Evolutionary conservation across 2,797 vertebrate species (phyloP).

Genomic region (Holocentrus rufus): DNA sequence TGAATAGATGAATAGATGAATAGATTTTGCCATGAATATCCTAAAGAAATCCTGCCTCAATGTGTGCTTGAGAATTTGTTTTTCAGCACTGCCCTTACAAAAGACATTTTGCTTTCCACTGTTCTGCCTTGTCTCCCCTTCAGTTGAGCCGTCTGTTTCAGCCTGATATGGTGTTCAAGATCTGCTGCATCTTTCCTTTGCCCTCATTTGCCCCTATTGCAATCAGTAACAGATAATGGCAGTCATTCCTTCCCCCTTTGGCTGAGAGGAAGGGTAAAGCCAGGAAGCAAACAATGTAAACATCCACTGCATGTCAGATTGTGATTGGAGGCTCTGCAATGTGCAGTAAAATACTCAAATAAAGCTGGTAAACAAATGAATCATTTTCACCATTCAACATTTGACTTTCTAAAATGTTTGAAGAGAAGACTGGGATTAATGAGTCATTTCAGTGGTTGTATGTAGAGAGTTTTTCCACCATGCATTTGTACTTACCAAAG

Average conservation of each 20-base stretch:
- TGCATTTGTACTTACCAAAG: conserved; percentile 23
- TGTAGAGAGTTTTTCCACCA: conserved; percentile 12
- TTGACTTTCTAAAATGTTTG: background rate
- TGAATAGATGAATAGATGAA: too few relatives aligned
- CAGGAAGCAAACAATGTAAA: conserved; percentile 67
- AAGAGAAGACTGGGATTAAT: conserved; percentile 8
- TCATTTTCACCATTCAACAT: background rate
- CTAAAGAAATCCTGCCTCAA: too few relatives aligned
- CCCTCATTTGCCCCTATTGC: conserved; percentile 10
- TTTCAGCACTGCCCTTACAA: too few relatives aligned
- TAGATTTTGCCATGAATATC: too few relatives aligned
- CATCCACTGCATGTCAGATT: conserved; percentile 66
- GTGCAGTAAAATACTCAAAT: conserved; percentile 63
- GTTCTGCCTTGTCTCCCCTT: background rate
- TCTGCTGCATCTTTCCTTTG: conserved; percentile 16
- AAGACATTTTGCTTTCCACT: background rate
- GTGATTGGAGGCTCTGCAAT: conserved; percentile 60
- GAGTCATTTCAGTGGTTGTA: conserved; percentile 19
- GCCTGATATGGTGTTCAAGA: background rate
- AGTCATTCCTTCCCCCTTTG: conserved; percentile 14
- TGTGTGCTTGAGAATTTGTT: too few relatives aligned
- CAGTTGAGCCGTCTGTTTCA: background rate
- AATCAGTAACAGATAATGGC: conserved; percentile 22
- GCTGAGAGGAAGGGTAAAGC: conserved; percentile 69
- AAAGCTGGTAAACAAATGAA: background rate